Base-by-base conservation (phyloP, 2,113 vertebrate genomes). In the Delphinapterus leucas region DNA sequence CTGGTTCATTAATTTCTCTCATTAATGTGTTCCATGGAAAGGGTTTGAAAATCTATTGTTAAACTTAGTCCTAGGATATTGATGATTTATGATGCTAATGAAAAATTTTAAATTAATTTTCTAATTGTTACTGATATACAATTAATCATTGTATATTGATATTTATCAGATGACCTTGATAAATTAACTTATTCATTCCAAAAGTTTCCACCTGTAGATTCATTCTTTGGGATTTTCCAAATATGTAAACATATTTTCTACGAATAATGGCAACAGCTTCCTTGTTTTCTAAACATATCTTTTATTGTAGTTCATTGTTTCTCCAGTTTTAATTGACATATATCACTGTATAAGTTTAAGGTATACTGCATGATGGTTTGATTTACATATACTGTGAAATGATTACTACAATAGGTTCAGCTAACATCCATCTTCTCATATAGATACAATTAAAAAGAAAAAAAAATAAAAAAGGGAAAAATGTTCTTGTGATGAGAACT, bases 61-160 rank as follows among this genome's bases (percentile, higher is more conserved):
- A 68, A 13, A 83, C 12, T 60, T 49, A 77, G 15, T 76, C 15
- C 21, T 53, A 60, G 20, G 44, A 76, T 77, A 60, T 41, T 53
- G 70, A 47, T 82, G 47, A 88, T 76, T 60, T 88, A 61, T 83
- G 38, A 83, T 31, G 26, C 14, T 76, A 68, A 93, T 68, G n/a
- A 68, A 76, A 88, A 83, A n/a, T 71, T 73, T 18, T 4, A 38
- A 88, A 88, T 83, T 83, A 93, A 83, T 88, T 89, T 93, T 92
- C 36, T 95, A 73, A 71, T 71, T 81, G 0, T 70, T 93, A 23
- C 12, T 73, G n/a, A 82, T 61, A 47, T 13, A 31, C 1, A 18
- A 70, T 67, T 91, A 65, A 74, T 31, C 38, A 77, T 9, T 84
- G 17, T n/a, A 73, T 92, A n/a, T 92, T 89, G 47, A 47, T 25